Base-by-base conservation (phyloP, 2,888 invertebrate genomes). In the Clostera curtula region DNA sequence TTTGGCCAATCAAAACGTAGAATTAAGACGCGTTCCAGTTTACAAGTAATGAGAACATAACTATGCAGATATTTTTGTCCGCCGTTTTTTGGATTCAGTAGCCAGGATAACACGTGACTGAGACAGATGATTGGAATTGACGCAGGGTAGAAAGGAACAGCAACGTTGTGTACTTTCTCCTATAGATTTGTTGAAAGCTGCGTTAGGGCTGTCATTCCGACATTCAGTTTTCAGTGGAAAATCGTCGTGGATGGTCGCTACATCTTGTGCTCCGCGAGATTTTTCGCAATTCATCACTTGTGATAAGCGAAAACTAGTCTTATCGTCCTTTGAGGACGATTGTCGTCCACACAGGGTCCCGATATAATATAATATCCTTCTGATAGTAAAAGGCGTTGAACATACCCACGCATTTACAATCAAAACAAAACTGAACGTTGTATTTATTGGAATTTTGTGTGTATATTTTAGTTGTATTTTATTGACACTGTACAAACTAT, bases 131-230 rank as follows among this genome's bases (percentile, higher is more conserved):
- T 54, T 29, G 17, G 19, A 29, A 31, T 15, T 22, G 18, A 11
- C 23, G 22, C 12, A n/a, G 3, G 53, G 34, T 31, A 29, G 63
- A 74, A 34, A 53, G 44, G 47, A 72, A 75, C 28, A 25, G 49
- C 19, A 12, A 14, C 34, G 50, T 49, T 64, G 56, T 69, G 63
- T 69, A 70, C 66, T 70, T 71, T 72, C 73, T 62, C 66, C 66
- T 79, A 77, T 79, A 76, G 80, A 80, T 80, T 72, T 74, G 67
- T 69, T 69, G 69, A 74, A 74, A 72, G 66, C 72, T 63, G 56
- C 50, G 55, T 44, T 40, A 47, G 44, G 39, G 41, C 31, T 32
- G 41, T 26, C 6, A 12, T 16, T 19, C 16, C 10, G 19, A 19
- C 18, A 16, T 25, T 12, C 40, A 47, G 43, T 49, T 50, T 45